Percentiles rank a stretch among this genome's conserved stretches.
Evolutionary conservation across 2,888 invertebrate species (phyloP).

Genomic region (Clostera curtula): DNA sequence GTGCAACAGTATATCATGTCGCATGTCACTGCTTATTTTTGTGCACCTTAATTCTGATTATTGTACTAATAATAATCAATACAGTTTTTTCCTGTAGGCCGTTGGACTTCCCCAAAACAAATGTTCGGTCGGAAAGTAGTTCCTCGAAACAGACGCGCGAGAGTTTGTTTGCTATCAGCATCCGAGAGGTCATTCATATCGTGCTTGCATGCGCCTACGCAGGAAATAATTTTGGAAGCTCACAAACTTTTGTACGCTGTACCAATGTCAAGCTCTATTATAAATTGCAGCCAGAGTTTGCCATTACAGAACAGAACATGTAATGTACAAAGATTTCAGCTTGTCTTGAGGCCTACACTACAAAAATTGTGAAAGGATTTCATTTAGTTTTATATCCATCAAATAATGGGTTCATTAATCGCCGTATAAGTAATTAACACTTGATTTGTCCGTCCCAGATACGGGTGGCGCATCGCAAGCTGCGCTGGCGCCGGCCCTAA

Average conservation of each 20-base stretch:
- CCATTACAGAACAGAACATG: too few species aligned
- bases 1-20: too few species aligned
- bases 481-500: constrained; percentile 63
- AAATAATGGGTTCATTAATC: constrained; percentile 49
- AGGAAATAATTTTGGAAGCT: background rate
- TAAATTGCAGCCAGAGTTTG: background rate
- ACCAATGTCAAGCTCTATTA: too few species aligned
- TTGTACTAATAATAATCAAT: too few species aligned
- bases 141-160: constrained; percentile 52
- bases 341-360: too few species aligned
- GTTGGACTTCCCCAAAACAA: constrained; percentile 35
- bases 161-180: constrained; percentile 41
- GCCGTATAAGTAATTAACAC: constrained; percentile 61
- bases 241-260: too few species aligned
- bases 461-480: constrained; percentile 64
- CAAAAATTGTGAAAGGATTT: constrained; percentile 13
- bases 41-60: too few species aligned
- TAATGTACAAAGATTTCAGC: too few species aligned
- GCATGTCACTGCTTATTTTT: too few species aligned
- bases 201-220: constrained; percentile 12
- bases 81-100: constrained; percentile 42
- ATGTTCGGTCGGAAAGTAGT: constrained; percentile 46
- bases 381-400: constrained; percentile 22
- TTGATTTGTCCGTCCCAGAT: constrained; percentile 64
- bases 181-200: constrained; percentile 30